Conservation (phyloP, 2,797 vertebrate genomes). For the Pseudotriccus pelzelni region DNA sequence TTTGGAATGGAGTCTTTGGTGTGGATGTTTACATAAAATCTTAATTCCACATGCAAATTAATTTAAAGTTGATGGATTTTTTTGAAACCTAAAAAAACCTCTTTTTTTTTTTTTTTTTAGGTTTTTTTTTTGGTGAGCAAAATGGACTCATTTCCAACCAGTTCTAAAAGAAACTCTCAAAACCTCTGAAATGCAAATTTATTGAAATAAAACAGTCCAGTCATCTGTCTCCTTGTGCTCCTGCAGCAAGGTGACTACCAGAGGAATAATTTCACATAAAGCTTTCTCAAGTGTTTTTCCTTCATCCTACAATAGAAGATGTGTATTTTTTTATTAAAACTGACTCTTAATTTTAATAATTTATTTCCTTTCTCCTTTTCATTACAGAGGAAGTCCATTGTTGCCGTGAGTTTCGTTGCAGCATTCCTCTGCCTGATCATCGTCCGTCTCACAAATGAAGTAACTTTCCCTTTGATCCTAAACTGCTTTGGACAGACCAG, state of each 20-base stretch:
- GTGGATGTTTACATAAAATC: neutral
- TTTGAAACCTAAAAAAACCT: neutral
- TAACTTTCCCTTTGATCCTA: conserved; percentile 85
- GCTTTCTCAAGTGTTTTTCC: neutral
- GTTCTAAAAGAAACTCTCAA: neutral
- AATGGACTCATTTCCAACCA: neutral
- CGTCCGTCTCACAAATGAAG: conserved; percentile 84
- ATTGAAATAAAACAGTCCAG: neutral
- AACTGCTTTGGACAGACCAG: conserved; percentile 86
- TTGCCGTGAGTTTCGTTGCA: conserved; percentile 84
- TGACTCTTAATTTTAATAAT: neutral
- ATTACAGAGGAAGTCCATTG: conserved; percentile 86
- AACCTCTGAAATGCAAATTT: conserved; percentile 15
- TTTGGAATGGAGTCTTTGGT: neutral
- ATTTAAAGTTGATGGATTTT: neutral
- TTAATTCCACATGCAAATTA: neutral
- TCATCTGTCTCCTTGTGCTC: neutral
- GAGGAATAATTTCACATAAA: neutral
- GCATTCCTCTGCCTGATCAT: conserved; percentile 88
- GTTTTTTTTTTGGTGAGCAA: neutral
- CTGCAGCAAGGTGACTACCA: neutral
- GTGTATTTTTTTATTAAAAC: neutral
- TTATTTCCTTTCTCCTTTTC: neutral
- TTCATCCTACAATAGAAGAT: neutral
- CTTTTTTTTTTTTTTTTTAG: no score